Base-by-base conservation (phyloP, 35 echinoderm and acorn worm genomes). In the Apostichopus californicus region DNA sequence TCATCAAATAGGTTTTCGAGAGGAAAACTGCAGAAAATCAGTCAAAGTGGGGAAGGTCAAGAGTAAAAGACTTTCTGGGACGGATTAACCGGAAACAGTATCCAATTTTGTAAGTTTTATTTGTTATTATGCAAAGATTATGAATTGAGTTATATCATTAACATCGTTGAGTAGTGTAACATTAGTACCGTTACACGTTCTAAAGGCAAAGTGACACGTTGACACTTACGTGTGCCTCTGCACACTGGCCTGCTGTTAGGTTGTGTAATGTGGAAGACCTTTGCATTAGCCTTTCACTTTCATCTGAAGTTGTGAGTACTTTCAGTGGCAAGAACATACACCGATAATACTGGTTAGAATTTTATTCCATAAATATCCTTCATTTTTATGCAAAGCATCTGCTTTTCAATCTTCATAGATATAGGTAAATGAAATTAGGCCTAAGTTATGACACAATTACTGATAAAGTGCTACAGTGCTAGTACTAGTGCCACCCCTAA, bases 51-150 rank as follows among this genome's bases (percentile, higher is more conserved):
- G 91, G 95, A 46, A 78, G 81, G 66, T 88, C 46, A 86, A 81
- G 80, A 78, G 80, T 80, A 97, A 84, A 92, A 83, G 82, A 85
- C 56, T 84, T 86, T 93, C 56, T 94, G 84, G 95, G 95, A 97
- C 95, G 95, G 95, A 97, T 97, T 93, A 90, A 82, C 93, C 95
- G 95, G 95, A 87, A 93, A 78, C 95, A 97, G 95, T 94, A 94
- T 95, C 95, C 91, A 95, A 93, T 92, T 94, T 86, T 93, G 95
- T 97, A 93, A 97, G 95, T 87, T 15, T 52, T 25, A 20, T 52
- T 56, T 72, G 23, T 64, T 88, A 15, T 88, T 73, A 8, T 8
- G 26, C 5, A 26, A 60, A 88, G 86, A 46, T 18, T 60, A 66
- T 5, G 86, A 66, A 73, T 22, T 90, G 87, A 25, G 46, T 86